Conservation (phyloP, 2,113 vertebrate species). For the Microtus ochrogaster region DNA sequence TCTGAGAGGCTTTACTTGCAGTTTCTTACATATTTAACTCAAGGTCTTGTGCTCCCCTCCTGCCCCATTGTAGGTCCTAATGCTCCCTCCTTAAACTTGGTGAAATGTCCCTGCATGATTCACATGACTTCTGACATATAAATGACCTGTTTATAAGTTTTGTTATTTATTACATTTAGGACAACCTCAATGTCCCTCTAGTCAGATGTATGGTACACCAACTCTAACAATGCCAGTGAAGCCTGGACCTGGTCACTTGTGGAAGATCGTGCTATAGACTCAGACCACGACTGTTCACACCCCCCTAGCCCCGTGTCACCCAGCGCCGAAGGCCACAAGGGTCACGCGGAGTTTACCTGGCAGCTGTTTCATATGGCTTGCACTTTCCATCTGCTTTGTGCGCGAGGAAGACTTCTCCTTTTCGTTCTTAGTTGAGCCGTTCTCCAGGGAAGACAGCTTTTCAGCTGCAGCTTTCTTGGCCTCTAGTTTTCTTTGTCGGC, state of each 20-base stretch:
- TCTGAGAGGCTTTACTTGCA: not conserved
- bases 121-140: not conserved
- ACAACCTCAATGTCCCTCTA: not conserved
- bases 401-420: constrained; percentile 89
- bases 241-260: not conserved
- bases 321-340: fast-evolving
- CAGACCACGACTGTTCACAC: not conserved
- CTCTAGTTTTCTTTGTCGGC: constrained; percentile 96
- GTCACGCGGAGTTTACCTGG: constrained; percentile 83
- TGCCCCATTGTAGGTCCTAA: not conserved
- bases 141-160: not conserved
- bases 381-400: constrained; percentile 88
- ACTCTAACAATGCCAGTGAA: not conserved
- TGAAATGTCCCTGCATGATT: not conserved
- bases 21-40: not conserved
- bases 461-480: constrained; percentile 94
- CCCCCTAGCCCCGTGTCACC: too few relatives aligned
- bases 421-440: constrained; percentile 89
- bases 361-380: constrained; percentile 84
- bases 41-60: not conserved
- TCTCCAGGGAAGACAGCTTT: constrained; percentile 91
- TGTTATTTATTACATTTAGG: too few relatives aligned
- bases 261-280: not conserved
- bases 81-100: not conserved
- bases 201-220: not conserved